Evolutionary conservation across 1,140 invertebrate genomes (phyloP), one percentile per base, ranked within the genome.

Genomic region (Drosophila parvula): DNA sequence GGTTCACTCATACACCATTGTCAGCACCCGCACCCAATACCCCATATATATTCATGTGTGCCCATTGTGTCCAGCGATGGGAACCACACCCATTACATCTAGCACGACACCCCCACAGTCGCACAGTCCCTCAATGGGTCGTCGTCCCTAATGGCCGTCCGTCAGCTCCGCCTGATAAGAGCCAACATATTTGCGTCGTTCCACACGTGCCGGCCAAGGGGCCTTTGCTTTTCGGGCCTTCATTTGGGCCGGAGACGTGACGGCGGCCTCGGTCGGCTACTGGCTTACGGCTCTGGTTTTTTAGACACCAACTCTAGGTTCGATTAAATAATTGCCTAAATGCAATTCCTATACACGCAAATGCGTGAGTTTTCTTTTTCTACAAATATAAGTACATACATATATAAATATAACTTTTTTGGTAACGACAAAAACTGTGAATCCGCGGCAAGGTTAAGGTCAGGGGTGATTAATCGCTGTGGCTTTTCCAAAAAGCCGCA

Each of bases 61-160:
- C 50, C 43, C 71, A 58, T 75, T 75, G 65, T 71, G 65, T 67
- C 65, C 65, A 53, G 28, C 28, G 22, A 41, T 16, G 45, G 5
- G 40, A 44, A 67, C 65, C 69, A 71, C 69, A 71, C 69, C 69
- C 69, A 59, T 43, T 48, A 58, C 69, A 71, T 48, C 36, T 44
- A 41, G 43, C 65, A 55, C 68, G 47, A 34, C 62, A 36, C 63
- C 43, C 48, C 47, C 18, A 51, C 18, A 38, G 51, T 28, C 59
- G 57, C 43, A 75, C 69, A 73, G 50, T 55, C 59, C 36, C 45
- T 50, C 55, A 48, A 51, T 43, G 53, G 74, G 75, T 78, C 74
- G 74, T 59, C 65, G 75, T 78, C 75, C 74, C 74, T 78, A 78
- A 78, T 78, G 74, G 57, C 38, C 63, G 38, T 62, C 56, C 60